Evolutionary conservation across 1,140 invertebrate species (phyloP), one percentile per base, ranked within the genome.

Genomic region (Liolophura sinensis): DNA sequence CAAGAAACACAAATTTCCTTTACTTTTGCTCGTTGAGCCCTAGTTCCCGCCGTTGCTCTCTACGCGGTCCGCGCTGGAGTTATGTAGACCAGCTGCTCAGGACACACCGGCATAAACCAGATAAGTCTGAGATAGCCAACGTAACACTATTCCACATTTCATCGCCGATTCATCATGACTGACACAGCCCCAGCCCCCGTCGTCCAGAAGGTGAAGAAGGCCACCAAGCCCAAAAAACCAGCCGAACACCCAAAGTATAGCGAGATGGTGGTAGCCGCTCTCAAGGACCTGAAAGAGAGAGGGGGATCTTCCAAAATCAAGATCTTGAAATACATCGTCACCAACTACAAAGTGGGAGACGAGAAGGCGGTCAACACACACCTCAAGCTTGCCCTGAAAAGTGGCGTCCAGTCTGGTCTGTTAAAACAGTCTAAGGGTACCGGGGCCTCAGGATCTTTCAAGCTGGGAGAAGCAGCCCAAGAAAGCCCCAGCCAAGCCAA

Each of bases 301-400:
- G 22, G 24, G 25, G 71, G 71, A 57, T 78, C 77, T 18, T 70
- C 65, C 27, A 60, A 74, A 24, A 68, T 70, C 31, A 78, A 78
- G 20, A 74, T 79, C 49, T 62, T 79, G 14, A 79, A 81, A 47
- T 79, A 79, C 64, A 79, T 79, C 59, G 25, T 71, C 15, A 61
- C 69, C 22, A 66, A 77, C 64, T 78, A 70, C 74, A 79, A 63
- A 15, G 65, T 79, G 22, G 77, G 77, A 51, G 40, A 58, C 31
- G 77, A 80, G 59, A 56, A 73, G 57, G 65, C 62, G 48, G 66
- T 81, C 47, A 79, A 79, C 65, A 51, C 73, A 25, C 72, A 73
- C 50, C 59, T 78, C 16, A 70, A 70, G 47, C 62, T 67, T 22
- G 69, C 72, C 27, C 69, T 78, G 20, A 75, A 72, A 51, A 59